Conservation (phyloP, 23 tunicate genomes). For the Ascidia mentula region DNA sequence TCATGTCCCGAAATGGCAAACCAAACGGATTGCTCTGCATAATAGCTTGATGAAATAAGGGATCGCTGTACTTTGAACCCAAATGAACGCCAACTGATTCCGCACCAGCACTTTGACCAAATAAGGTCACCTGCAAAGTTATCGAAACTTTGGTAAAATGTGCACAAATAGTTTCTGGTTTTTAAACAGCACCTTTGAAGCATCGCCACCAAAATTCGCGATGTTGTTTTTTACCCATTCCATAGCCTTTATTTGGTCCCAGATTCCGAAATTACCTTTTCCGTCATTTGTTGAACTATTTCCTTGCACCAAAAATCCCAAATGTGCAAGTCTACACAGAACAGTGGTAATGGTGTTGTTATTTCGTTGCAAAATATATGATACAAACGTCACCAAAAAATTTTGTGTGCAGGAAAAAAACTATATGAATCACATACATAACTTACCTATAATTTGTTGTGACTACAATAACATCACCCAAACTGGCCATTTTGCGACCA, state of each 20-base stretch:
- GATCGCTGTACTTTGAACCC: constrained; percentile 37
- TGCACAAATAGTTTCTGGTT: too few relatives aligned
- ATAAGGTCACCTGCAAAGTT: constrained; percentile 72
- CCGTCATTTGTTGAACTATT: constrained; percentile 38
- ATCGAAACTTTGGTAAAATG: too few relatives aligned
- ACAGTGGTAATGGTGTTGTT: too few relatives aligned
- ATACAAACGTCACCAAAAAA: too few relatives aligned
- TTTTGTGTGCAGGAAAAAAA: too few relatives aligned
- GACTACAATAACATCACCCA: constrained; percentile 84
- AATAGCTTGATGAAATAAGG: constrained; percentile 60
- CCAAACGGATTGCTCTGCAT: constrained; percentile 91
- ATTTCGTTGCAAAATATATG: too few relatives aligned
- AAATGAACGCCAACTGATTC: constrained; percentile 82
- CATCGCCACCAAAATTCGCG: constrained; percentile 64
- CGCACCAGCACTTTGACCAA: constrained; percentile 89
- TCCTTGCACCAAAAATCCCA: constrained; percentile 70
- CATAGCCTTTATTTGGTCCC: constrained; percentile 62
- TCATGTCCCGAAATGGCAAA: constrained; percentile 51
- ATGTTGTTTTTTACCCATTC: constrained; percentile 67
- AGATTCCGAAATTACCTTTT: constrained; percentile 61
- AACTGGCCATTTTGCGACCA: constrained; percentile 49
- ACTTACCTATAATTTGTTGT: constrained; percentile 75
- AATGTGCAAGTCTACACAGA: constrained; percentile 62
- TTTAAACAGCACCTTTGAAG: constrained; percentile 60
- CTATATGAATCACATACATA: neutral